A percentile compares a stretch with the other conserved stretches of the same genome.
These are phyloP conservation scores for Hybognathus amarus DNA, from an alignment of 2,797 vertebrate genomes.

Conservation along the genomic window DNA sequence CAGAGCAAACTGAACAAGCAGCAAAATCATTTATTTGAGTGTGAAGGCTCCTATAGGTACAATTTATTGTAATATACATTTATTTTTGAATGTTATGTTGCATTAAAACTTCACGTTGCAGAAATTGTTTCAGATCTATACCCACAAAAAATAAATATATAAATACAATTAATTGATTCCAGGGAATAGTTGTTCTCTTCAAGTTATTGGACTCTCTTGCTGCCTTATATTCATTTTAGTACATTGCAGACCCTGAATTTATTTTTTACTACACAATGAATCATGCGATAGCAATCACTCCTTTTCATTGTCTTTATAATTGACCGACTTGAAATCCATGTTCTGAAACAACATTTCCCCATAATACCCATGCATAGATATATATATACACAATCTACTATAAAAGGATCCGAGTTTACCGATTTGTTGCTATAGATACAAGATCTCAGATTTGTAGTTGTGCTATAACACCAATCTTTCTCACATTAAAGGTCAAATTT, in stretches of 20 bases:
- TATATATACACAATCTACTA: slow-evolving; percentile 1
- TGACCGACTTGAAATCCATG: slow-evolving; percentile 1
- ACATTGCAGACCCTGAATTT: not conserved
- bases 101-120: not conserved
- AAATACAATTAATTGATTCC: not conserved
- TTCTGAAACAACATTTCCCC: slow-evolving; percentile 12
- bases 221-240: not conserved
- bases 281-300: not conserved
- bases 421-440: slow-evolving; percentile 66
- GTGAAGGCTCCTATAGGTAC: not conserved
- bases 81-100: not conserved
- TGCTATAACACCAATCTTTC: slow-evolving; percentile 52
- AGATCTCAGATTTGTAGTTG: slow-evolving; percentile 46
- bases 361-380: slow-evolving; percentile 32
- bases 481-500: slow-evolving; percentile 56
- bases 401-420: slow-evolving; percentile 45
- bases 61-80: not conserved
- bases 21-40: not conserved
- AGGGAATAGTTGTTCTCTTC: not conserved
- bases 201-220: slow-evolving; percentile 11
- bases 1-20: not conserved
- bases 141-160: not conserved
- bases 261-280: slow-evolving; percentile 10
- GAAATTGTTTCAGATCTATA: not conserved
- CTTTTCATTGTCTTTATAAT: slow-evolving; percentile 17